A percentile compares a stretch with the other conserved stretches of the same genome.
These are phyloP conservation scores for silkworm (Bombyx mori) DNA, from an alignment of 1,140 invertebrate genomes.

Conservation along the genomic window ASM3026992v2 NC_085118.1:3564001-3564500, in stretches of 20 bases:
- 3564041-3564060: conserved; percentile 59
- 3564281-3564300: conserved; percentile 47
- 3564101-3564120: conserved; percentile 11
- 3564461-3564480: no score
- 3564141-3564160: conserved; percentile 16
- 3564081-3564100: conserved; percentile 38
- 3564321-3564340: conserved; percentile 15
- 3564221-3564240: conserved; percentile 68
- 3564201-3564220: conserved; percentile 62
- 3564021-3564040: conserved; percentile 56
- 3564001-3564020: conserved; percentile 64
- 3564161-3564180: conserved; percentile 37
- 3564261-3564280: conserved; percentile 29
- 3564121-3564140: no score
- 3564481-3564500: no score
- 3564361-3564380: conserved; percentile 8
- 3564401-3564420: no score
- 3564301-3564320: conserved; percentile 1
- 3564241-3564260: conserved; percentile 63
- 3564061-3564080: conserved; percentile 57
- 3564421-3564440: no score
- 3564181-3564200: conserved; percentile 64
- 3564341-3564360: conserved; percentile 13
- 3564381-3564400: no score
- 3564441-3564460: no score